Base-by-base conservation (phyloP, 2,888 invertebrate genomes). In the Meloe dianella region DNA sequence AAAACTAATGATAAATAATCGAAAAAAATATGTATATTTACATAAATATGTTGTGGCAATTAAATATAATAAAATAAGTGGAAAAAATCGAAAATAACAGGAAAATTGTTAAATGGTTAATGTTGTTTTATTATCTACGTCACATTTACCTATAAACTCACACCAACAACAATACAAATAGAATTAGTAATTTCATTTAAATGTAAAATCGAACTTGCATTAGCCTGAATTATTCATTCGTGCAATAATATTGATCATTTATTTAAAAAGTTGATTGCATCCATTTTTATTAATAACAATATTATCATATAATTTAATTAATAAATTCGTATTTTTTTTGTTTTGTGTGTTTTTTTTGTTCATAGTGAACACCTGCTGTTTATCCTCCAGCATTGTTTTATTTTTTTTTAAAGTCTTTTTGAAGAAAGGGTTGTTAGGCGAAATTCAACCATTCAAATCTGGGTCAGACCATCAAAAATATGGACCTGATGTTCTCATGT, bases 171-270 rank as follows among this genome's bases (percentile, higher is more conserved):
- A 70, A 64, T 58, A 65, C 69, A 70, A 70, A 70, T 70, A 67
- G 65, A 70, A 70, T 70, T 64, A 67, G 67, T 70, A 65, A 70
- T 67, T 67, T 62, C 63, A 60, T 65, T 61, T 68, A 73, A 74
- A 27, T 73, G 69, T 69, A 71, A 71, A 69, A 70, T 74, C 73
- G 74, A 74, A 70, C 68, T 64, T 68, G 68, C 71, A 71, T 72
- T 71, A 73, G 51, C 67, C 62, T 66, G 54, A 68, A 70, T 74
- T 70, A 71, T 68, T 66, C 60, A 71, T 61, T 68, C 72, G 61
- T 70, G 70, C 70, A 70, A 70, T 70, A 51, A 32, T 22, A 32
- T 57, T 29, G 30, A 58, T 20, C 22, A 57, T 56, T 54, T 58
- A 63, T 65, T 60, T 41, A 67, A 57, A n/a, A 61, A 17, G 27